Evolutionary conservation across 1,140 invertebrate genomes (phyloP).

Genomic region (Carposina sasakii): DNA sequence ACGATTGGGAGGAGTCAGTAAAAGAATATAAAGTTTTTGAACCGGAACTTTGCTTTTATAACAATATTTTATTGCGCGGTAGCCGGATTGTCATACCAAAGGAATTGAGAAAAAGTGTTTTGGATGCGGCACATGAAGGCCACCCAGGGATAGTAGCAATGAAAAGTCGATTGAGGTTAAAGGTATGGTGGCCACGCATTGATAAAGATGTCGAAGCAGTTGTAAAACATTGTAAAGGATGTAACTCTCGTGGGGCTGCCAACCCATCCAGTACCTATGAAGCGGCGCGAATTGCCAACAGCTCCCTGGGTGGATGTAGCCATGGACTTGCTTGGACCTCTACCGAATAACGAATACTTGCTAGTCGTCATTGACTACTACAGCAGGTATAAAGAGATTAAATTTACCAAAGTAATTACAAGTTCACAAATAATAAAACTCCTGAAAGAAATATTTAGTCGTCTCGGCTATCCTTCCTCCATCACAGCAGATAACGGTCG

Average conservation of each 20-base stretch:
- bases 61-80: neutral
- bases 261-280: conserved; percentile 5
- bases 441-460: conserved; percentile 19
- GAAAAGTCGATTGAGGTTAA: neutral
- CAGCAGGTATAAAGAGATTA: conserved; percentile 6
- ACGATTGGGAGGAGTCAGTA: neutral
- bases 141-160: conserved; percentile 3
- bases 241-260: neutral
- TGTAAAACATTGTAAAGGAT: conserved; percentile 1
- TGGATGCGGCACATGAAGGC: conserved; percentile 2
- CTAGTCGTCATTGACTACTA: conserved; percentile 3
- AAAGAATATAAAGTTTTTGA: conserved; percentile 1
- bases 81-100: neutral
- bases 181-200: neutral
- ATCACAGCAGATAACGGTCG: conserved; percentile 21
- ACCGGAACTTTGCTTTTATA: neutral
- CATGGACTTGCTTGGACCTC: conserved; percentile 19
- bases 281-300: neutral
- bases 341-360: conserved; percentile 8
- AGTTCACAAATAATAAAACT: neutral
- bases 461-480: conserved; percentile 19
- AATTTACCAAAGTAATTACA: conserved; percentile 6
- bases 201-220: neutral
- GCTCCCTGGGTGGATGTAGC: conserved; percentile 1
- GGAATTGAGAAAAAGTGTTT: neutral